A percentile compares a stretch with the other conserved stretches of the same genome.
phyloP scores from a whole-genome alignment of 2,113 vertebrate genomes.

The Oncorhynchus masou region DNA sequence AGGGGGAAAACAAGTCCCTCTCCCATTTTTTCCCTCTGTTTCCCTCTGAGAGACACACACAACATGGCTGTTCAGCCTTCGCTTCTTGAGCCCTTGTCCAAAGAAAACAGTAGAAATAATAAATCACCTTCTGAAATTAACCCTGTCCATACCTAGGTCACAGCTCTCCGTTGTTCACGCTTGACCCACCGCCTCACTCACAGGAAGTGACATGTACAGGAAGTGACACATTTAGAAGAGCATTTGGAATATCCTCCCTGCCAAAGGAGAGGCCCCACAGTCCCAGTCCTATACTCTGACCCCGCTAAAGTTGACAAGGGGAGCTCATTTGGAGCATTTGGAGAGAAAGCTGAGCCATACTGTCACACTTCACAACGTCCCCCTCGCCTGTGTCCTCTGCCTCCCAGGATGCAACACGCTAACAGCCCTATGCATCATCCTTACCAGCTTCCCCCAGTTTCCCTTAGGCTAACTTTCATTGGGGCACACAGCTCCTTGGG shows the following conservation, averaged over 20 bases:
- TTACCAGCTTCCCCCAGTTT: slow-evolving; percentile 37
- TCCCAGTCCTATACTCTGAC: slow-evolving; percentile 37
- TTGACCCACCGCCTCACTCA: slow-evolving; percentile 38
- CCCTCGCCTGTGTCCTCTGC: slow-evolving; percentile 13
- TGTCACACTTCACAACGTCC: slow-evolving; percentile 57
- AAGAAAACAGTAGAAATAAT: slow-evolving; percentile 69
- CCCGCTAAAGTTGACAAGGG: slow-evolving; percentile 36
- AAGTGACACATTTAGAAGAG: slow-evolving; percentile 46
- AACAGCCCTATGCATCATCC: slow-evolving; percentile 61
- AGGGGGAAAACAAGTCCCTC: slow-evolving; percentile 61
- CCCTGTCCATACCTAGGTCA: slow-evolving; percentile 28
- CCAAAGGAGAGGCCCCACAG: slow-evolving; percentile 32
- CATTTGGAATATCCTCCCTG: slow-evolving; percentile 45
- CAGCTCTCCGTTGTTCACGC: slow-evolving; percentile 46
- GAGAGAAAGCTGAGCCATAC: slow-evolving; percentile 32
- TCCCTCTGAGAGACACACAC: slow-evolving; percentile 15
- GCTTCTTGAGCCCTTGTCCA: slow-evolving; percentile 59
- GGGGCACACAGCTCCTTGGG: slow-evolving; percentile 43
- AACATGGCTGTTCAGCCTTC: slow-evolving; percentile 16
- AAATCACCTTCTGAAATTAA: slow-evolving; percentile 66
- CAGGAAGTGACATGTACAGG: slow-evolving; percentile 54
- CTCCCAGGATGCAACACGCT: slow-evolving; percentile 53
- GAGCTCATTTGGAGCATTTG: slow-evolving; percentile 37
- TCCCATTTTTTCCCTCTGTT: slow-evolving; percentile 40
- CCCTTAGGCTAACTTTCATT: slow-evolving; percentile 46